Evolutionary conservation across 2,113 vertebrate genomes (phyloP).

Genomic region (Progne subis): DNA sequence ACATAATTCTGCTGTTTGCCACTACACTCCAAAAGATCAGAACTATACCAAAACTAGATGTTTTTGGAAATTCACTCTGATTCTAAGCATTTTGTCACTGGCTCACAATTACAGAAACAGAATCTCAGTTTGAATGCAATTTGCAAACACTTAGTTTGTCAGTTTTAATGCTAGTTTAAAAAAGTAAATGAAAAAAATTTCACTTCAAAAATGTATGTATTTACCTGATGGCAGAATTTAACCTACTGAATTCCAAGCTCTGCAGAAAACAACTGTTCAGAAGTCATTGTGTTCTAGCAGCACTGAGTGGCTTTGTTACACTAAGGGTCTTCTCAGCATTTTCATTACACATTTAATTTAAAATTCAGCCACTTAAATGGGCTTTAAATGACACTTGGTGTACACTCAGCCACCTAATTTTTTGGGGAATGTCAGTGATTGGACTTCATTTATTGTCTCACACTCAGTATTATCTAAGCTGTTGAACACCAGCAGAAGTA

Average conservation of each 20-base stretch:
- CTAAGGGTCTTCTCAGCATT: background rate
- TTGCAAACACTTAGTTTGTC: background rate
- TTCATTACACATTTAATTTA: background rate
- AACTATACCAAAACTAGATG: background rate
- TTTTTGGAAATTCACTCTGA: background rate
- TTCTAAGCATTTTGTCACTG: background rate
- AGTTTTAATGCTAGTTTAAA: background rate
- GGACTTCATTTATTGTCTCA: background rate
- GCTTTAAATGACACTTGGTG: background rate
- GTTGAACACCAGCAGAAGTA: background rate
- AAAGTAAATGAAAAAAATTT: background rate
- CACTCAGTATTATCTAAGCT: background rate
- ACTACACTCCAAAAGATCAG: background rate
- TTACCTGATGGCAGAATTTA: background rate
- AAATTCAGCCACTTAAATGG: background rate
- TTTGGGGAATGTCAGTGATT: background rate
- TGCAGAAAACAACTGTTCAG: background rate
- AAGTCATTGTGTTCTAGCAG: background rate
- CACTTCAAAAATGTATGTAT: background rate
- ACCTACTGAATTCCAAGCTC: background rate
- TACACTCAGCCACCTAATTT: background rate
- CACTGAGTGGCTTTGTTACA: background rate
- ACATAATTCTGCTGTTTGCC: constrained; percentile 8
- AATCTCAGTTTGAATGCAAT: background rate
- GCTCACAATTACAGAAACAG: background rate